A percentile compares a stretch with the other conserved stretches of the same genome.
Evolutionary conservation across 2,888 invertebrate species (phyloP).

Genomic region (Pomacea canaliculata): DNA sequence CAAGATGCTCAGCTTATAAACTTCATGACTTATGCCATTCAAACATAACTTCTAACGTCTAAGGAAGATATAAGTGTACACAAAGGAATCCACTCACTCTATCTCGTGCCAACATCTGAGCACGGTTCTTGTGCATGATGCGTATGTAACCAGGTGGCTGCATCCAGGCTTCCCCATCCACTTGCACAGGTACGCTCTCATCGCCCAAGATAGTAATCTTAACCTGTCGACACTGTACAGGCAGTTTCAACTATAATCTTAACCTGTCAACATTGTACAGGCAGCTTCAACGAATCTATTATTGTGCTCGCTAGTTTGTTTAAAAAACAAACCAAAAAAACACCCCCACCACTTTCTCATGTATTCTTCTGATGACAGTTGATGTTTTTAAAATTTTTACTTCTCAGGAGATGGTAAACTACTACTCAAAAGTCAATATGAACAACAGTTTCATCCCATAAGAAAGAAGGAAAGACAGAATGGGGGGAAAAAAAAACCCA

Average conservation of each 20-base stretch:
- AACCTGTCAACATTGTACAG: conserved; percentile 83
- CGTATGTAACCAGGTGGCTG: conserved; percentile 96
- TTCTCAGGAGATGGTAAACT: too few species aligned
- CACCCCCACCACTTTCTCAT: too few species aligned
- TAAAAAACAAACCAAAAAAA: neutral
- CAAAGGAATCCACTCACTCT: conserved; percentile 72
- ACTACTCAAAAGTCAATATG: too few species aligned
- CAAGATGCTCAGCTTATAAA: neutral
- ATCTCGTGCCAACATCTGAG: conserved; percentile 95
- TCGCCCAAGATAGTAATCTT: conserved; percentile 94
- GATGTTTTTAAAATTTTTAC: too few species aligned
- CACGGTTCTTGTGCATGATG: conserved; percentile 95
- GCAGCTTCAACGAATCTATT: neutral
- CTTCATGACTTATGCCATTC: too few species aligned
- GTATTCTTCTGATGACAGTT: too few species aligned
- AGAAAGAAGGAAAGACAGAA: too few species aligned
- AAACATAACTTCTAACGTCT: too few species aligned
- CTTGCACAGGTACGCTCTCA: conserved; percentile 91
- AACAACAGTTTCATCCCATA: too few species aligned
- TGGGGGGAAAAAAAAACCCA: too few species aligned
- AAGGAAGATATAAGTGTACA: too few species aligned
- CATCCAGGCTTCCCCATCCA: conserved; percentile 98
- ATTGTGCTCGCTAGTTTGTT: neutral
- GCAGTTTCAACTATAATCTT: neutral
- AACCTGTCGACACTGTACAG: conserved; percentile 83